These are phyloP conservation scores for Neotoma lepida DNA, from an alignment of 2,113 vertebrate genomes.

Conservation along the genomic window DNA sequence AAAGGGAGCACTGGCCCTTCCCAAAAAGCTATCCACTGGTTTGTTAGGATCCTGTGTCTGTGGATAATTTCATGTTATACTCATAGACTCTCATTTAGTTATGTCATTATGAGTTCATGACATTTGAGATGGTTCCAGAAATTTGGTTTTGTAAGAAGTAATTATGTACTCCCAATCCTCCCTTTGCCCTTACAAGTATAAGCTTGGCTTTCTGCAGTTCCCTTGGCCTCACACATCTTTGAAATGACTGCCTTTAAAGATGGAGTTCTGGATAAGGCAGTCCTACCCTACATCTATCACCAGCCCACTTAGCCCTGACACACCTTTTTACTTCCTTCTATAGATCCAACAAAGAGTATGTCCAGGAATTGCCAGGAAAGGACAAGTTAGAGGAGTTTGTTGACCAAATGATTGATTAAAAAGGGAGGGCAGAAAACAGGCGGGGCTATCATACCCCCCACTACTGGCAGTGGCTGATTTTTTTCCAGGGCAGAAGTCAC, in stretches of 20 bases:
- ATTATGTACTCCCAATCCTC: slow-evolving; percentile 31
- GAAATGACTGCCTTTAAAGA: slow-evolving; percentile 26
- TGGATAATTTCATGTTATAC: not conserved
- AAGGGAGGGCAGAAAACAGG: not conserved
- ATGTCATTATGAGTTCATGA: not conserved
- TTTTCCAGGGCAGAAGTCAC: not conserved
- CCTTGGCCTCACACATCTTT: not conserved
- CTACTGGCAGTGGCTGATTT: not conserved
- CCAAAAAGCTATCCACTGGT: not conserved
- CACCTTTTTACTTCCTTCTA: slow-evolving; percentile 2
- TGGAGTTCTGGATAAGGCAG: slow-evolving; percentile 32
- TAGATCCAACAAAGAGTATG: not conserved
- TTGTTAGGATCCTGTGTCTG: not conserved
- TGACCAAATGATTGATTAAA: not conserved
- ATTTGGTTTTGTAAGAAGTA: slow-evolving; percentile 45
- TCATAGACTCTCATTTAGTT: not conserved
- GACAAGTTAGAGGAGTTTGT: not conserved
- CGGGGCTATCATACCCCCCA: not conserved
- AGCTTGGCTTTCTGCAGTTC: not conserved
- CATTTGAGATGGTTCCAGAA: not conserved
- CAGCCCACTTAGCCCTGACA: not conserved
- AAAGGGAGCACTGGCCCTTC: not conserved
- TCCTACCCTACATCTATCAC: not conserved
- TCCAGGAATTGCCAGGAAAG: not conserved
- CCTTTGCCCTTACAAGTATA: slow-evolving; percentile 1